Base-by-base conservation (phyloP, 2,888 invertebrate species). In the Nomada goodeniana region DNA sequence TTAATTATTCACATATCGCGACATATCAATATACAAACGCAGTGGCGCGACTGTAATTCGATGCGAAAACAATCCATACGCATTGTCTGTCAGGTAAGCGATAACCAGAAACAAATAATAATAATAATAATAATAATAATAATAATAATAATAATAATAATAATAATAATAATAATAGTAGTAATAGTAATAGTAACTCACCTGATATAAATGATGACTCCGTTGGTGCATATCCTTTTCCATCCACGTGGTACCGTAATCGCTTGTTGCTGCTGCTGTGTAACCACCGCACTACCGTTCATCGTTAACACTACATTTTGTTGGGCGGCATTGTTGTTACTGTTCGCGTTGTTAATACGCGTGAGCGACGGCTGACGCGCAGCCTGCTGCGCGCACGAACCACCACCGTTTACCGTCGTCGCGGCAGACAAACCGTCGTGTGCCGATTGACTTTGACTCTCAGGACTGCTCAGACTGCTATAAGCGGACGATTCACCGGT, bases 191-290 rank as follows among this genome's bases (percentile, higher is more conserved):
- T 36, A 36, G 36, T 0, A 18, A 11, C 94, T 94, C 93, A 97
- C 97, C 97, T 97, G 94, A 97, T 96, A 94, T 97, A 97, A 91
- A 96, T 95, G 93, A 97, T 95, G 93, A 95, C 95, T 89, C 96
- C 96, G 94, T 96, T 96, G 92, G 95, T 96, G 89, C 96, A 94
- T 88, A 96, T 94, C 92, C 97, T 95, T 93, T 96, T 96, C 97
- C 97, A 97, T 86, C 97, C 97, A 90, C 95, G 96, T 88, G 97
- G 97, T 91, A 97, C 96, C 89, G 95, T 92, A 82, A 95, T 94
- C 80, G 93, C 90, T 82, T 92, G 90, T 68, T 89, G 92, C 75
- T 91, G 91, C 20, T 86, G 81, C 55, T 88, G 85, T 76, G 86
- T 80, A 79, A 89, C 76, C 85, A 89, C 83, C 71, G 86, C 88